A percentile compares a stretch with the other conserved stretches of the same genome.
These are phyloP conservation scores for Drosophila tanythrix DNA, from an alignment of 2,888 invertebrate species.

Conservation along the genomic window DNA sequence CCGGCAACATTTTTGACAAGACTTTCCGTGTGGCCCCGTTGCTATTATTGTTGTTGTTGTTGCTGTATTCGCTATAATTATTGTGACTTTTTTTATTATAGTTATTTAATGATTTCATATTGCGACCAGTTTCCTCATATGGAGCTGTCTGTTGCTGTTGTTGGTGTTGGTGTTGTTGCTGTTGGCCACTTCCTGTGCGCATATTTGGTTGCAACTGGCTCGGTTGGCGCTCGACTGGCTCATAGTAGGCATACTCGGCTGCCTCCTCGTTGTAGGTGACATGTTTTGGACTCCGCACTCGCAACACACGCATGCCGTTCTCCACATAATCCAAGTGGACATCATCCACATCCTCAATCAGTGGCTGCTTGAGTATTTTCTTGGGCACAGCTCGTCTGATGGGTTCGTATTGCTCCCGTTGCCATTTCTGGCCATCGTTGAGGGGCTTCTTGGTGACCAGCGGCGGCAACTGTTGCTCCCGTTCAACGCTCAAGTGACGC, in stretches of 20 bases:
- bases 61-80: slow-evolving; percentile 52
- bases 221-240: slow-evolving; percentile 37
- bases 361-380: slow-evolving; percentile 61
- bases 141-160: slow-evolving; percentile 37
- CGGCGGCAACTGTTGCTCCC: slow-evolving; percentile 28
- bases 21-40: slow-evolving; percentile 64
- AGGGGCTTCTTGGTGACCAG: slow-evolving; percentile 58
- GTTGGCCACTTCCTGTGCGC: slow-evolving; percentile 75
- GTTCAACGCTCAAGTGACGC: slow-evolving; percentile 66
- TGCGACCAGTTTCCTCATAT: slow-evolving; percentile 76
- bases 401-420: slow-evolving; percentile 24
- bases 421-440: slow-evolving; percentile 50
- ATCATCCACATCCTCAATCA: slow-evolving; percentile 36
- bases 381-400: slow-evolving; percentile 47
- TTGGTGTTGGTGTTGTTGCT: slow-evolving; percentile 31
- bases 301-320: slow-evolving; percentile 62
- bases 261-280: slow-evolving; percentile 76
- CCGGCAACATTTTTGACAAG: slow-evolving; percentile 67
- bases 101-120: slow-evolving; percentile 69
- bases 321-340: slow-evolving; percentile 57
- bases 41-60: slow-evolving; percentile 32
- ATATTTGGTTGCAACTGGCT: slow-evolving; percentile 64
- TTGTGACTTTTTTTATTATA: slow-evolving; percentile 59
- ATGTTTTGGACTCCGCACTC: slow-evolving; percentile 68
- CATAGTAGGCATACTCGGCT: slow-evolving; percentile 66